Evolutionary conservation across 2,888 invertebrate species (phyloP).

Genomic region (Morinoia aosen): DNA sequence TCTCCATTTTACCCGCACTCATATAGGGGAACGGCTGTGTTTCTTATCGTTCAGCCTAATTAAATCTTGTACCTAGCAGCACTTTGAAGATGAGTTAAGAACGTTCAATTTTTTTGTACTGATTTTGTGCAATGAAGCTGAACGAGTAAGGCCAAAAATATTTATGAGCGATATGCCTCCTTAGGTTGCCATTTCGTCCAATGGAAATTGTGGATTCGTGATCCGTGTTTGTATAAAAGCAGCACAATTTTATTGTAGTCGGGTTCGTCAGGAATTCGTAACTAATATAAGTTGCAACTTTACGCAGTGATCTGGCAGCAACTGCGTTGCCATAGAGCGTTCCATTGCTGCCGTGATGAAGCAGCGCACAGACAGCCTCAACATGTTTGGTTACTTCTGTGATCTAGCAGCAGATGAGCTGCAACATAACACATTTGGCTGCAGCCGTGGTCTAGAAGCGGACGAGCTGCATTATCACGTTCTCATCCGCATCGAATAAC

Average conservation of each 20-base stretch:
- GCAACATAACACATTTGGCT: background rate
- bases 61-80: background rate
- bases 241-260: background rate
- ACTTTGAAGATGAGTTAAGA: background rate
- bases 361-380: background rate
- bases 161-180: background rate
- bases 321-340: no score
- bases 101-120: background rate
- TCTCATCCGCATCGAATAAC: background rate
- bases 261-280: background rate
- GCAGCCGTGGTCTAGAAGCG: background rate
- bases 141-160: background rate
- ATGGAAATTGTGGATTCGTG: background rate
- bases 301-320: no score
- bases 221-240: background rate
- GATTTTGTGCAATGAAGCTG: background rate
- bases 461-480: background rate
- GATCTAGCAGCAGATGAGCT: background rate
- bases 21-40: no score
- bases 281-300: no score
- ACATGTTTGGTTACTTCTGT: background rate
- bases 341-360: background rate
- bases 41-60: background rate
- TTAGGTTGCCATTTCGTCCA: background rate
- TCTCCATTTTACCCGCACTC: no score